Percentiles rank a stretch among this genome's conserved stretches.
Evolutionary conservation across 1,140 invertebrate genomes (phyloP).

Genomic region (Chymomyza costata): DNA sequence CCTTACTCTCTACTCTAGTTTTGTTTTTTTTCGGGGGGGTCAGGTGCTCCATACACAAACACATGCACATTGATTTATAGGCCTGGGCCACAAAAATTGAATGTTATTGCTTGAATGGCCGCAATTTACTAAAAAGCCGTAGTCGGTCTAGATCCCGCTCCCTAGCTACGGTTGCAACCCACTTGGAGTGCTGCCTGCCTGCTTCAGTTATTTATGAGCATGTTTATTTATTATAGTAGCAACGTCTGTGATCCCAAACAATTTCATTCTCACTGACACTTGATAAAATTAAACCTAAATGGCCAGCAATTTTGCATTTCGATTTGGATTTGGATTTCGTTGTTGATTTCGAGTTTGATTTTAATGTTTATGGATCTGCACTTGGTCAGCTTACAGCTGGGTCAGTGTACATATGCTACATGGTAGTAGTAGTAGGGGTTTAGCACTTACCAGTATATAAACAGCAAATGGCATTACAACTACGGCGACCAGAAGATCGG

Average conservation of each 20-base stretch:
- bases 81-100: constrained; percentile 64
- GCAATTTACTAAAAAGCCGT: constrained; percentile 65
- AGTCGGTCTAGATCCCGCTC: neutral
- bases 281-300: constrained; percentile 70
- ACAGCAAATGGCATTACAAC: constrained; percentile 99
- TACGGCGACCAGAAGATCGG: constrained; percentile 96
- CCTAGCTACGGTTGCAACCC: neutral
- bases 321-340: constrained; percentile 26
- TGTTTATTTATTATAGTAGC: constrained; percentile 70
- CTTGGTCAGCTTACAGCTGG: too few relatives aligned
- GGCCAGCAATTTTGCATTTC: constrained; percentile 54
- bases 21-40: neutral
- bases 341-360: too few relatives aligned
- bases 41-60: too few relatives aligned
- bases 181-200: neutral
- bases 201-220: constrained; percentile 56
- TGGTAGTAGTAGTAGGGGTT: neutral
- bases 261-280: constrained; percentile 30
- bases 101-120: constrained; percentile 70
- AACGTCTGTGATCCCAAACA: constrained; percentile 45
- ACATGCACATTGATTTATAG: constrained; percentile 62
- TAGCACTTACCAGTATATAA: constrained; percentile 91
- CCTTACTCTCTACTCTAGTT: neutral
- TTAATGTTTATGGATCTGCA: neutral
- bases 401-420: neutral